A percentile compares a stretch with the other conserved stretches of the same genome.
Evolutionary conservation across 2,113 vertebrate species (phyloP).

Genomic region (Dasyurus viverrinus): DNA sequence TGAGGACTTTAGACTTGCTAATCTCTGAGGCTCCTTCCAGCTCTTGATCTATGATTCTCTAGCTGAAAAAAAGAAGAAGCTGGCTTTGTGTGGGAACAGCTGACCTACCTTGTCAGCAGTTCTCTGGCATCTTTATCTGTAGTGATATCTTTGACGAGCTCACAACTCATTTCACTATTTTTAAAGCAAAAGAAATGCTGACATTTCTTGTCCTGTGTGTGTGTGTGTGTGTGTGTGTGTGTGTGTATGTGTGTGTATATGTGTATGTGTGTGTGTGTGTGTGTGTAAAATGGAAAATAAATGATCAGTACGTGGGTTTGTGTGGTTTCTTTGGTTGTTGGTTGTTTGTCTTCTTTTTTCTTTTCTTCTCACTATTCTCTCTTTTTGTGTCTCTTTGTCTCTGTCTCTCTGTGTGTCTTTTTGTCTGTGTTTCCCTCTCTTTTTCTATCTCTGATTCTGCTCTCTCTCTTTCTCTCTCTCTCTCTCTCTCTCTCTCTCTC

Average conservation of each 20-base stretch:
- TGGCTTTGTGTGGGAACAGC: background rate
- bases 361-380: background rate
- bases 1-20: background rate
- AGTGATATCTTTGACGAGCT: rapidly evolving
- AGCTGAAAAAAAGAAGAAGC: background rate
- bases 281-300: background rate
- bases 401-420: background rate
- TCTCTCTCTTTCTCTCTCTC: background rate
- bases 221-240: background rate
- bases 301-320: background rate
- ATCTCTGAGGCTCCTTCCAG: background rate
- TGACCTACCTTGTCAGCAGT: rapidly evolving
- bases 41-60: background rate
- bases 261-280: background rate
- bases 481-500: background rate
- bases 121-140: background rate
- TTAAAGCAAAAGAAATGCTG: background rate
- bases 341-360: background rate
- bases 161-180: background rate
- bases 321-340: background rate
- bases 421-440: background rate
- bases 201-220: background rate
- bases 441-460: no score
- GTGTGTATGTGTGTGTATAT: background rate
- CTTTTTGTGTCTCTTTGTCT: rapidly evolving